Conservation (phyloP, 2,888 invertebrate genomes). For the Eubasilissa splendida region DNA sequence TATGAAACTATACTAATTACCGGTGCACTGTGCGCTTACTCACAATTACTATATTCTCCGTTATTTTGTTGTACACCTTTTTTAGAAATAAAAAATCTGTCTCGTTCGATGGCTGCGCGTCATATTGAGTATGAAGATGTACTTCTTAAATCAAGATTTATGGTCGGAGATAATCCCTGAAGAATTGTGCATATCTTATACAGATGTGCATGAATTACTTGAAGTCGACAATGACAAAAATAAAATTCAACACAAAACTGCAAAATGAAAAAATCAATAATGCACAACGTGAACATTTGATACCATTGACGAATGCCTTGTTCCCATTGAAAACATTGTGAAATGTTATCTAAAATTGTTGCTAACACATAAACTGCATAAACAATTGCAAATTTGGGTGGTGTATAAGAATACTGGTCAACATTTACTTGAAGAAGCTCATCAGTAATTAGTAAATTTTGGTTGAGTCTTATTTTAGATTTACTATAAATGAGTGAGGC, state of each 20-base stretch:
- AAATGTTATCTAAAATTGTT: slow-evolving; percentile 2
- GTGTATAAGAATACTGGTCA: slow-evolving; percentile 13
- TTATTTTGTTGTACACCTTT: slow-evolving; percentile 17
- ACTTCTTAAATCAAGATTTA: slow-evolving; percentile 12
- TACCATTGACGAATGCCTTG: slow-evolving; percentile 20
- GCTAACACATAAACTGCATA: slow-evolving; percentile 16
- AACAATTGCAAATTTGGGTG: slow-evolving; percentile 9
- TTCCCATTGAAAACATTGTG: slow-evolving; percentile 19
- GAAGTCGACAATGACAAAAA: slow-evolving; percentile 35
- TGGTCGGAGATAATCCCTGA: background rate
- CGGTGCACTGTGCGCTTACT: slow-evolving; percentile 23
- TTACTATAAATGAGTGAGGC: slow-evolving; percentile 18
- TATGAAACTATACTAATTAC: background rate
- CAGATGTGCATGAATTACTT: slow-evolving; percentile 13
- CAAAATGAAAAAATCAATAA: slow-evolving; percentile 36
- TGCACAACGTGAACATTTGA: slow-evolving; percentile 36
- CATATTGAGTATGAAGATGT: background rate
- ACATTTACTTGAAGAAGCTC: background rate
- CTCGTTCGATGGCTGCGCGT: background rate
- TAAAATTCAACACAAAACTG: slow-evolving; percentile 40
- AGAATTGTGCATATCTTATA: background rate
- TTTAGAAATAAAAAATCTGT: background rate
- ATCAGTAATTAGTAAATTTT: slow-evolving; percentile 26
- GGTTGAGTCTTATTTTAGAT: slow-evolving; percentile 24
- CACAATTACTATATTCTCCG: slow-evolving; percentile 14